Evolutionary conservation across 2,888 invertebrate species (phyloP), one percentile per base, ranked within the genome.

Genomic region (Eledone cirrhosa): DNA sequence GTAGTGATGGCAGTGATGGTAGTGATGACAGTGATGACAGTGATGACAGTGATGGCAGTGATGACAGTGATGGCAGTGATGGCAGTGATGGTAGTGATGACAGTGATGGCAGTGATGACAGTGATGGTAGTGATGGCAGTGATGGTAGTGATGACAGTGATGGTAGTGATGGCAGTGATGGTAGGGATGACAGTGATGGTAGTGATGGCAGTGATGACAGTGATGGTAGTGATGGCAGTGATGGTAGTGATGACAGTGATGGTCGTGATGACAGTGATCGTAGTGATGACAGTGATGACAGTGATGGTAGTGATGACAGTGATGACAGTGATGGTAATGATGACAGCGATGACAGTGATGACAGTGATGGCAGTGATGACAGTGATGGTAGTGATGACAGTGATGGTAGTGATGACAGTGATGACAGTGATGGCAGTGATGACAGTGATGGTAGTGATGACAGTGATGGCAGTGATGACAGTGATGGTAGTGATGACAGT

Each of bases 281-380:
- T n/a, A n/a, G n/a, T n/a, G n/a, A n/a, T n/a, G n/a, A n/a, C n/a
- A n/a, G n/a, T n/a, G n/a, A n/a, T n/a, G n/a, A n/a, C 27, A n/a
- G n/a, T n/a, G n/a, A n/a, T 59, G 59, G 19, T 59, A n/a, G n/a
- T 59, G n/a, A n/a, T 59, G 59, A 59, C n/a, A n/a, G n/a, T 59
- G 72, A 72, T 77, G 53, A 53, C 33, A 77, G 76, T 48, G 77
- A 76, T 78, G 65, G 76, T 78, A 77, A 76, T 48, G 48, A 76
- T 78, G 31, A 53, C 48, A 48, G 53, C 48, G 48, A 76, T 78
- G 41, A 41, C 48, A 77, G 76, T 78, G 48, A 76, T 78, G 65
- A 67, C 48, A 48, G 77, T 48, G 77, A 76, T 78, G 41, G 76
- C 19, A 77, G 76, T 48, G 24, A 31, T 24, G 31, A 16, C 19